Base-by-base conservation (phyloP, 1,140 invertebrate species). In the Phocides pigmalion region DNA sequence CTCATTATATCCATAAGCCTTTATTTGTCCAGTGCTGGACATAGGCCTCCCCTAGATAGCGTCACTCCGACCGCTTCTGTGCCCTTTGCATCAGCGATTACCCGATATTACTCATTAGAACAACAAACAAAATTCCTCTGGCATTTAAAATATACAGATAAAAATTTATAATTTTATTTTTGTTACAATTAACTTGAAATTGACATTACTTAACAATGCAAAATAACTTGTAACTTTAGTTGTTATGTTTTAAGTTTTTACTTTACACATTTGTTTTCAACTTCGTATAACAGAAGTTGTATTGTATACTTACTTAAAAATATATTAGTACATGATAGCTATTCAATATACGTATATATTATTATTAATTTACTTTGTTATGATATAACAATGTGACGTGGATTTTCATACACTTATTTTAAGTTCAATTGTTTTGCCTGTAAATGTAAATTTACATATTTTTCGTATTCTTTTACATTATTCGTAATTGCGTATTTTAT, bases 371-470 rank as follows among this genome's bases (percentile, higher is more conserved):
- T 35, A 35, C n/a, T 35, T 35, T n/a, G 32, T 20, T 47, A 44
- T 14, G n/a, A n/a, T n/a, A n/a, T n/a, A n/a, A 5, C 17, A n/a
- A 22, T 22, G 25, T 28, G 25, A 28, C 25, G 3, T 47, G 35
- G 25, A 35, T 4, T 19, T 14, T 12, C 49, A 51, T 3, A 35
- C 28, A 20, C 12, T 37, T 51, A 37, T 19, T 12, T 39, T 54
- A 54, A 54, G 50, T 41, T 17, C 50, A 54, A 46, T 54, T 54
- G n/a, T 54, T 54, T 54, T 54, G 6, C 12, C 5, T 54, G 50
- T 54, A 51, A 37, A 51, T 50, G 14, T 35, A 37, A 14, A 54
- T 5, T 22, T 20, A 15, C n/a, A 12, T 42, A 37, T 56, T 56
- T 53, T 42, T 56, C 32, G 41, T 39, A 14, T 37, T 19, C 4